These are phyloP conservation scores for Tenebrosternarchus preto DNA, from an alignment of 2,113 vertebrate species.

Conservation along the genomic window DNA sequence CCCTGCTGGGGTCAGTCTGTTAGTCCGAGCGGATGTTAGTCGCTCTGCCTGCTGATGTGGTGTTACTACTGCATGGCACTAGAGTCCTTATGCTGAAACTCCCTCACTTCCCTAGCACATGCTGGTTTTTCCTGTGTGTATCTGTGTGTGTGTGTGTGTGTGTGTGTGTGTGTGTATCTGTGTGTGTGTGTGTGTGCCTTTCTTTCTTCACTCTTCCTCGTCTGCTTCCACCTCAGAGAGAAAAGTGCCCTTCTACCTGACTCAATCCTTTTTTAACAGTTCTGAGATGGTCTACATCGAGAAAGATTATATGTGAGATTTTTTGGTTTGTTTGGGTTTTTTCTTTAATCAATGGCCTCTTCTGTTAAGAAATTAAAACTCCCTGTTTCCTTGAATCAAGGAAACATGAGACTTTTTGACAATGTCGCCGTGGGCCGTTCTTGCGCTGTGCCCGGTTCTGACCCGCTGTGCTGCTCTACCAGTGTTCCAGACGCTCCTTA, in stretches of 20 bases:
- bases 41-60: background rate
- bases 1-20: slow-evolving; percentile 3
- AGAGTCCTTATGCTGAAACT: background rate
- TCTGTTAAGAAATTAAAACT: slow-evolving; percentile 61
- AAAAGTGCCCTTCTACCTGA: slow-evolving; percentile 92
- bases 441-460: slow-evolving; percentile 61
- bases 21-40: background rate
- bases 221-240: slow-evolving; percentile 80
- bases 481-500: slow-evolving; percentile 72
- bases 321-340: slow-evolving; percentile 36
- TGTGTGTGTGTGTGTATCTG: background rate
- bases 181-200: background rate
- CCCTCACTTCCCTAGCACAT: slow-evolving; percentile 4
- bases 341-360: slow-evolving; percentile 74
- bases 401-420: slow-evolving; percentile 77
- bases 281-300: slow-evolving; percentile 83
- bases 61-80: slow-evolving; percentile 24
- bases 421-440: background rate
- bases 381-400: slow-evolving; percentile 99
- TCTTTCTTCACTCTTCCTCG: slow-evolving; percentile 57
- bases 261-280: slow-evolving; percentile 85
- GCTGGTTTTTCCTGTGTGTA: background rate
- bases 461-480: slow-evolving; percentile 77
- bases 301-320: slow-evolving; percentile 65
- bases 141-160: background rate